Base-by-base conservation (phyloP, 1,140 invertebrate species). In the Asobara japonica region DNA sequence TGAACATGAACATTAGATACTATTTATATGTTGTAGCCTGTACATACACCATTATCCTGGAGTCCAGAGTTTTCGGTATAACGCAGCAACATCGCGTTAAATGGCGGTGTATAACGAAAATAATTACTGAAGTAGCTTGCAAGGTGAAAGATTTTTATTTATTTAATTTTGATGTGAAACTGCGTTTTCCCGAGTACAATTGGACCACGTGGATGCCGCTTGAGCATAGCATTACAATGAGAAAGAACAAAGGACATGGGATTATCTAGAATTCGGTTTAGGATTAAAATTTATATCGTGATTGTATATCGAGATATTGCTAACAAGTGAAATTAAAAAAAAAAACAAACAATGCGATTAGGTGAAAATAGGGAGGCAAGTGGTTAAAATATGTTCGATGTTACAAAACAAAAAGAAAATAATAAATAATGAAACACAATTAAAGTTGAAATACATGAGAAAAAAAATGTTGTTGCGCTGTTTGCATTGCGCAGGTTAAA, bases 1-100 rank as follows among this genome's bases (percentile, higher is more conserved):
- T 69, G 71, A 62, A 60, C 33, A n/a, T 13, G 33, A 62, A 61
- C 30, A 51, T 78, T 79, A 79, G 73, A 75, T 76, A 79, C 78
- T 78, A 79, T 80, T 80, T 79, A 76, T 80, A 78, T 79, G 78
- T 79, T 51, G 76, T 80, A 80, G 78, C 45, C 67, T 78, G 79
- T 79, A 80, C 76, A 80, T 78, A 79, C 78, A 75, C 72, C 65
- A 75, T 73, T 56, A 56, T 25, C 51, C 51, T 25, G 22, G 10
- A 16, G 41, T 45, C 41, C 41, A 45, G 41, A 1, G 5, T 16
- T 16, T 45, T 45, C 41, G 41, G 6, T 2, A n/a, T 5, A 45
- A 18, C 41, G n/a, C 18, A 16, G 41, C 1, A 16, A 16, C 41
- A 45, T 45, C 41, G 5, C 41, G 13, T 45, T 45, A 5, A 45